Evolutionary conservation across 1,140 invertebrate species (phyloP).

Genomic region (Pseudomyrmex flavicornis): DNA sequence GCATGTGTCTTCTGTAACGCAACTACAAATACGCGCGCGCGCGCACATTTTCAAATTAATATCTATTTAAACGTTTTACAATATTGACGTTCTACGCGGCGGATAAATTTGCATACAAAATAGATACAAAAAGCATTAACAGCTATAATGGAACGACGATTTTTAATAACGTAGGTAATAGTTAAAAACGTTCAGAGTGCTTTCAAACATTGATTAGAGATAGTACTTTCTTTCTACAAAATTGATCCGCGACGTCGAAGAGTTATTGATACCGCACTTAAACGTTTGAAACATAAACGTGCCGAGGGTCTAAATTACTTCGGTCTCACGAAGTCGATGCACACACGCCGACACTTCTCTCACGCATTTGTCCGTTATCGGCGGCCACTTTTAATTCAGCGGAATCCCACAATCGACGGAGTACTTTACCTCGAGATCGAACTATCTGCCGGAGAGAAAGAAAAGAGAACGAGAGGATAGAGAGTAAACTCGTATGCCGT

Average conservation of each 20-base stretch:
- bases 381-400: conserved; percentile 65
- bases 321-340: conserved; percentile 9
- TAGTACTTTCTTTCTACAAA: not conserved
- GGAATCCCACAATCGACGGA: conserved; percentile 56
- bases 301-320: not conserved
- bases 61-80: conserved; percentile 45
- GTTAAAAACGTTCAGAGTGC: conserved; percentile 20
- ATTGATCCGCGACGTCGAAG: not conserved
- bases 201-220: conserved; percentile 39
- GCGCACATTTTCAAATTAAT: conserved; percentile 19
- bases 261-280: conserved; percentile 5
- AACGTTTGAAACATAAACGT: conserved; percentile 12
- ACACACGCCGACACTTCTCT: not conserved
- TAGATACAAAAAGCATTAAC: conserved; percentile 37
- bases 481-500: conserved; percentile 63
- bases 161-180: conserved; percentile 43
- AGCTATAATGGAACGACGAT: conserved; percentile 12
- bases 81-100: conserved; percentile 7
- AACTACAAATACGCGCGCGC: not conserved
- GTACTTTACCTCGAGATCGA: conserved; percentile 56
- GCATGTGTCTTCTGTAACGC: not conserved
- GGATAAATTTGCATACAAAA: conserved; percentile 38
- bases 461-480: conserved; percentile 8
- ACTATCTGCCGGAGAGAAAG: conserved; percentile 12
- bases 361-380: conserved; percentile 53